Evolutionary conservation across 2,113 vertebrate genomes (phyloP).

Genomic region (Paratilapia polleni): DNA sequence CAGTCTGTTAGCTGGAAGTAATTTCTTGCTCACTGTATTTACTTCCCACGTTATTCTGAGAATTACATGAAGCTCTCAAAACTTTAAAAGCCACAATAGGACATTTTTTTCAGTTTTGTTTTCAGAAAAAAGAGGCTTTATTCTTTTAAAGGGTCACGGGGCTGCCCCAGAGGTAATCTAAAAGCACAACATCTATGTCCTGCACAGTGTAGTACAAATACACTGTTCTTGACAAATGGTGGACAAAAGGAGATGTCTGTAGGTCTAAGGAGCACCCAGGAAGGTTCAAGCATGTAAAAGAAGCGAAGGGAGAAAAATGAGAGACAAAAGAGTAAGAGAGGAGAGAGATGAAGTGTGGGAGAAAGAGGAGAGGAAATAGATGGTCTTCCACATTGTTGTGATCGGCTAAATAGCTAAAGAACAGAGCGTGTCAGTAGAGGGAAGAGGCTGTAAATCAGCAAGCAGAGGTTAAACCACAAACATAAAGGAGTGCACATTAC

Average conservation of each 20-base stretch:
- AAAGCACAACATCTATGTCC: neutral
- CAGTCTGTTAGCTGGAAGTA: neutral
- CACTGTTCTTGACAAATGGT: neutral
- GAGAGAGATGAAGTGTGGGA: neutral
- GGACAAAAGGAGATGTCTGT: neutral
- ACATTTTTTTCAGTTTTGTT: neutral
- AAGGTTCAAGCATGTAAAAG: neutral
- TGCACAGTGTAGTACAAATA: neutral
- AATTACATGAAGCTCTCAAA: neutral
- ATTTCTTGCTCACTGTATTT: neutral
- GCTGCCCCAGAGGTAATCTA: neutral
- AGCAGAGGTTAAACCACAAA: conserved; percentile 41
- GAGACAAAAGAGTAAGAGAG: neutral
- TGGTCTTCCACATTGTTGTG: conserved; percentile 51
- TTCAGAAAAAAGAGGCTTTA: neutral
- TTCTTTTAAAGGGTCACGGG: neutral
- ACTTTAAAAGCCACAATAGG: neutral
- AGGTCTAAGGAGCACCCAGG: neutral
- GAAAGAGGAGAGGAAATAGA: conserved; percentile 52
- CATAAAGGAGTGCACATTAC: neutral
- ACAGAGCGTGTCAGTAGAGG: conserved; percentile 41
- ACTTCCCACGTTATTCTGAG: neutral
- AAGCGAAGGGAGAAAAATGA: conserved; percentile 10
- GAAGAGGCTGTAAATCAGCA: conserved; percentile 64
- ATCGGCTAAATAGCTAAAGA: conserved; percentile 64